Conservation (phyloP, 2,797 vertebrate species). For the Cyprinella venusta region DNA sequence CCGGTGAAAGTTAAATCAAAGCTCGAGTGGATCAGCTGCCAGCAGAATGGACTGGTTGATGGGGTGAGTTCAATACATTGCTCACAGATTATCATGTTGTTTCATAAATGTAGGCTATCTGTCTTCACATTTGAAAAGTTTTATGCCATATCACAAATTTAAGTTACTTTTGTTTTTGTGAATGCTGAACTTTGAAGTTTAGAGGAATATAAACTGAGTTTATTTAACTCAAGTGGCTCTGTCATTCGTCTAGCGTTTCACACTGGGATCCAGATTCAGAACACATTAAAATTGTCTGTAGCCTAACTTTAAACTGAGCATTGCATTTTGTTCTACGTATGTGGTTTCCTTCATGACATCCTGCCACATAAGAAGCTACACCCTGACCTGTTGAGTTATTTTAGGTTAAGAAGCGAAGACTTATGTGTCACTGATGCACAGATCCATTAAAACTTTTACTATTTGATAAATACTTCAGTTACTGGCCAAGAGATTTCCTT, state of each 20-base stretch:
- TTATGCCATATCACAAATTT: neutral
- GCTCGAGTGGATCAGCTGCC: constrained; percentile 72
- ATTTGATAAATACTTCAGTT: neutral
- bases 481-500: neutral
- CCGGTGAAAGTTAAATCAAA: constrained; percentile 65
- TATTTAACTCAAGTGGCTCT: neutral
- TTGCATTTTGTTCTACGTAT: neutral
- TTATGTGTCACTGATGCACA: neutral
- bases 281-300: neutral
- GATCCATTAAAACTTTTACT: neutral
- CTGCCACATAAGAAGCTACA: constrained; percentile 17
- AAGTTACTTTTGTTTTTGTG: neutral
- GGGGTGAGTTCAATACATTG: constrained; percentile 84
- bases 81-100: neutral
- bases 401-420: neutral
- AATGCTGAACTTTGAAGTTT: neutral
- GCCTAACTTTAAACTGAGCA: neutral
- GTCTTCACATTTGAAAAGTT: neutral
- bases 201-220: neutral
- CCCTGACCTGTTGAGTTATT: constrained; percentile 23
- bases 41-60: constrained; percentile 94
- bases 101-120: neutral
- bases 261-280: neutral
- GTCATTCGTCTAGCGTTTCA: neutral
- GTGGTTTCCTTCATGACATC: constrained; percentile 30